phyloP scores from a whole-genome alignment of 53 echinoderm and acorn worm genomes.

The Henricia sp. region DNA sequence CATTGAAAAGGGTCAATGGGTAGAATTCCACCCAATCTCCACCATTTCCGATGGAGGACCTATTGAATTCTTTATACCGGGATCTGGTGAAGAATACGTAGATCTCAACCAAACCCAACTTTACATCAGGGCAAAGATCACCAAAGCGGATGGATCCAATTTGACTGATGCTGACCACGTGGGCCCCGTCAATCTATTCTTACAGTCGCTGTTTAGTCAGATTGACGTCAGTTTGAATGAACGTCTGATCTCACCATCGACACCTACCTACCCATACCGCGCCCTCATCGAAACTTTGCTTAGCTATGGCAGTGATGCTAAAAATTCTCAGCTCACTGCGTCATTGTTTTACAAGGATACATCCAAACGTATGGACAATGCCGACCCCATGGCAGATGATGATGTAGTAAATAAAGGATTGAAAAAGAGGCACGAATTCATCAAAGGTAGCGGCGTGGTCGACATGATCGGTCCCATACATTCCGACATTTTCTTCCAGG shows the following conservation, averaged over 20 bases:
- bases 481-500: no score
- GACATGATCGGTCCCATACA: no score
- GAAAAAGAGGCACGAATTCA: constrained; percentile 56
- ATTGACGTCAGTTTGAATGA: constrained; percentile 67
- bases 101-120: constrained; percentile 51
- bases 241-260: constrained; percentile 59
- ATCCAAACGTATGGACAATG: constrained; percentile 58
- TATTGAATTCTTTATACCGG: constrained; percentile 38
- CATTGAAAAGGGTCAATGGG: constrained; percentile 66
- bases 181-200: constrained; percentile 64
- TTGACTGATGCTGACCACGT: constrained; percentile 62
- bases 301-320: constrained; percentile 58
- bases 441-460: constrained; percentile 49
- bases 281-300: constrained; percentile 60
- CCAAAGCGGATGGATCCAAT: constrained; percentile 40
- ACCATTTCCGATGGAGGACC: constrained; percentile 50
- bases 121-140: constrained; percentile 41
- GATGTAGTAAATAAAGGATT: constrained; percentile 46
- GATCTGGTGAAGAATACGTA: constrained; percentile 37
- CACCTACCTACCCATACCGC: constrained; percentile 71
- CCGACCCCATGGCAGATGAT: constrained; percentile 20
- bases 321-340: constrained; percentile 46
- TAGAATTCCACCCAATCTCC: constrained; percentile 71
- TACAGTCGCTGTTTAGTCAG: constrained; percentile 69
- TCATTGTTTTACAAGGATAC: no score